phyloP scores from a whole-genome alignment of 2,797 vertebrate species.

The Helostoma temminkii region DNA sequence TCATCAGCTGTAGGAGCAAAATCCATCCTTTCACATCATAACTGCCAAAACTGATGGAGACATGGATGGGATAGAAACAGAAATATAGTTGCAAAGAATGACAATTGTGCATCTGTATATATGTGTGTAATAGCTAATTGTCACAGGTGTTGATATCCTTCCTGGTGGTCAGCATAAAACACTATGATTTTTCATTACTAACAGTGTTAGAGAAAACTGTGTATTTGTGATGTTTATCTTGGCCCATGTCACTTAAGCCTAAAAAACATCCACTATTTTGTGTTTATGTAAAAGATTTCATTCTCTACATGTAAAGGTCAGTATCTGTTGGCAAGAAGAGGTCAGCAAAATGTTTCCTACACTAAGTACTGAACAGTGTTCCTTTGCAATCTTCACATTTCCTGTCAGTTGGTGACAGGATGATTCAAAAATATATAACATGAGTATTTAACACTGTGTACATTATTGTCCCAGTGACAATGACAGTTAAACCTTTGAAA shows the following conservation, averaged over 20 bases:
- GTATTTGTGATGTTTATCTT: conserved; percentile 2
- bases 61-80: background rate
- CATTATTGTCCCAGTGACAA: background rate
- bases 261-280: background rate
- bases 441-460: background rate
- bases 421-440: background rate
- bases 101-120: background rate
- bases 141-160: conserved; percentile 15
- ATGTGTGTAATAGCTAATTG: conserved; percentile 11
- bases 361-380: background rate
- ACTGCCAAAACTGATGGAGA: conserved; percentile 26
- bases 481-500: background rate
- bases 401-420: background rate
- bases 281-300: conserved; percentile 5
- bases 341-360: background rate
- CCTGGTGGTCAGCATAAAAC: background rate
- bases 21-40: conserved; percentile 40
- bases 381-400: background rate
- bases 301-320: background rate
- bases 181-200: conserved; percentile 6
- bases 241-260: background rate
- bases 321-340: background rate
- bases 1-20: conserved; percentile 46
- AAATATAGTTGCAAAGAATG: background rate
- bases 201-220: no score